Evolutionary conservation across 2,888 invertebrate genomes (phyloP), one percentile per base, ranked within the genome.

Genomic region (Sinodicranocentrus sp.): DNA sequence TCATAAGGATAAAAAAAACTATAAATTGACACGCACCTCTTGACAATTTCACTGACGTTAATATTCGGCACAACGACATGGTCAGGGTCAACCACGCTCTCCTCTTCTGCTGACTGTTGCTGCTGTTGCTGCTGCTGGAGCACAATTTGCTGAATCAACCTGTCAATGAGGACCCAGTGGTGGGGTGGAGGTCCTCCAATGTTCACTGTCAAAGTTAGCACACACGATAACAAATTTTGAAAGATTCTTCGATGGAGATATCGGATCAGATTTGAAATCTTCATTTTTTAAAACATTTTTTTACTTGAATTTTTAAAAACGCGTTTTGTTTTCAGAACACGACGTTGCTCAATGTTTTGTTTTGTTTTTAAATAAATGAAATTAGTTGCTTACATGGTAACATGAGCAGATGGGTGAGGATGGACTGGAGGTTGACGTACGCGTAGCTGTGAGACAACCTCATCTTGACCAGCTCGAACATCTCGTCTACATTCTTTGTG

Each of bases 131-230:
- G 82, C 91, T 98, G 98, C 43, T 67, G 67, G 67, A 98, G 92
- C 63, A 97, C 95, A 28, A 98, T 94, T 91, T 99, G 98, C 90
- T 99, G 98, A 21, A 96, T 94, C 84, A 99, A 95, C 85, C 98
- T 94, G 91, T 98, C 98, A 90, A 98, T 94, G 76, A 99, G 93
- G 43, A 97, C 91, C 98, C 98, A 99, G 90, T 87, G 87, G 44
- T 84, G 82, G 25, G 86, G 82, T 52, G 82, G 82, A 1, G 82
- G 82, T 28, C 76, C 82, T 52, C 82, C 82, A 10, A 82, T 76
- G 70, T 82, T 82, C 48, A 82, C 82, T 82, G 33, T 19, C 10
- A 76, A 52, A n/a, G n/a, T n/a, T n/a, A n/a, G n/a, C n/a, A n/a
- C n/a, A n/a, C n/a, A n/a, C n/a, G n/a, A n/a, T n/a, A n/a, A n/a